Evolutionary conservation across 2,113 vertebrate species (phyloP).

Genomic region (Chascanopsetta lugubris): DNA sequence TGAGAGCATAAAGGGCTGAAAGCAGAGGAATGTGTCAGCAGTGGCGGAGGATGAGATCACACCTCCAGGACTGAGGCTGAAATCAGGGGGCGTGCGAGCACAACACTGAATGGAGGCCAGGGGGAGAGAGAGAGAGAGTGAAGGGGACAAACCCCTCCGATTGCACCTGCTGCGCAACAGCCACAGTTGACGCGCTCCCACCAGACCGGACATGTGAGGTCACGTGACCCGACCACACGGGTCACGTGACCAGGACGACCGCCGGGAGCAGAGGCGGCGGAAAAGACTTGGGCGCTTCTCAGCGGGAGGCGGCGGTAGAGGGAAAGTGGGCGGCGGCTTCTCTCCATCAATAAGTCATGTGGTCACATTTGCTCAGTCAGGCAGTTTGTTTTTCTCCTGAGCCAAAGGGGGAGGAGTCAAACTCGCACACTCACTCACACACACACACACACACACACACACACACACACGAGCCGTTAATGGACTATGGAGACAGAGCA

Average conservation of each 20-base stretch:
- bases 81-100: slow-evolving; percentile 11
- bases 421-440: not conserved
- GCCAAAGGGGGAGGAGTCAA: slow-evolving; percentile 27
- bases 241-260: too few relatives aligned
- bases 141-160: not conserved
- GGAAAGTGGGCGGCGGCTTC: not conserved
- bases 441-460: too few relatives aligned
- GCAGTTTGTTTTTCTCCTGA: slow-evolving; percentile 47
- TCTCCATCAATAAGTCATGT: slow-evolving; percentile 60
- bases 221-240: too few relatives aligned
- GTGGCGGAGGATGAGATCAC: slow-evolving; percentile 59
- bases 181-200: too few relatives aligned
- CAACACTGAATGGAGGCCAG: not conserved
- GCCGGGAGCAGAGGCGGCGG: too few relatives aligned
- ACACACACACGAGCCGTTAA: too few relatives aligned
- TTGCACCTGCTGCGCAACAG: slow-evolving; percentile 17
- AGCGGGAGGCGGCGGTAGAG: not conserved
- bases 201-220: too few relatives aligned
- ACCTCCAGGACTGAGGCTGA: slow-evolving; percentile 5
- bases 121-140: slow-evolving; percentile 14
- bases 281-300: not conserved
- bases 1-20: slow-evolving; percentile 47
- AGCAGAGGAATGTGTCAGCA: slow-evolving; percentile 68
- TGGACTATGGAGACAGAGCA: too few relatives aligned
- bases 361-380: slow-evolving; percentile 49